Evolutionary conservation across 2,797 vertebrate species (phyloP).

Genomic region (Eremophila alpestris): DNA sequence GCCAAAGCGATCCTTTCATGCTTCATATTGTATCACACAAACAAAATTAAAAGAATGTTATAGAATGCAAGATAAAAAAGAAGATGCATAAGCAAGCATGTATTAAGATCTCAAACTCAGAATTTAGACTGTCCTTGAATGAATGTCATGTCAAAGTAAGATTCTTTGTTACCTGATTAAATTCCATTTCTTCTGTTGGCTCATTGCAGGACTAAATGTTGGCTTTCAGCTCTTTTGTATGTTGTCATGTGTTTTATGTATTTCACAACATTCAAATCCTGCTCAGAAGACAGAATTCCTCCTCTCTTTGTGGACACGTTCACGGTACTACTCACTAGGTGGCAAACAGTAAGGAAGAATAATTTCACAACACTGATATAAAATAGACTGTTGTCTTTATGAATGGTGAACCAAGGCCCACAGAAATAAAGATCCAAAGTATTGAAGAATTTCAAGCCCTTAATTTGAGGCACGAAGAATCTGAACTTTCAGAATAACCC

Average conservation of each 20-base stretch:
- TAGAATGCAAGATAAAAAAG: not conserved
- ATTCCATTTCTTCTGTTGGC: not conserved
- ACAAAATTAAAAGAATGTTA: not conserved
- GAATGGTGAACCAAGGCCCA: not conserved
- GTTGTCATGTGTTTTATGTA: not conserved
- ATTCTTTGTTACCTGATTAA: not conserved
- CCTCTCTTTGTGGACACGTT: not conserved
- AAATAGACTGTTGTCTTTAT: not conserved
- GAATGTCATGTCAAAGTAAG: not conserved
- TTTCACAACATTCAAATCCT: not conserved
- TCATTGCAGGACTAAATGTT: not conserved
- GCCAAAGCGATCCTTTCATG: constrained; percentile 41
- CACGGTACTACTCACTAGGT: not conserved
- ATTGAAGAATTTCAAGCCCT: not conserved
- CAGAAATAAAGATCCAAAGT: not conserved
- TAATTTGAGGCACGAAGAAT: not conserved
- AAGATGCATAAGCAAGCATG: not conserved
- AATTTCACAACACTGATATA: not conserved
- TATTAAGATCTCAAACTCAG: not conserved
- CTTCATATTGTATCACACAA: constrained; percentile 28
- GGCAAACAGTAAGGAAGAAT: not conserved
- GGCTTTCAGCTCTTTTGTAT: not conserved
- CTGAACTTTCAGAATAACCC: not conserved
- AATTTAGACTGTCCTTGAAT: not conserved
- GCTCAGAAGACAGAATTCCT: not conserved